Conservation (phyloP, 2,888 invertebrate species). For the Drosophila rubida region DNA sequence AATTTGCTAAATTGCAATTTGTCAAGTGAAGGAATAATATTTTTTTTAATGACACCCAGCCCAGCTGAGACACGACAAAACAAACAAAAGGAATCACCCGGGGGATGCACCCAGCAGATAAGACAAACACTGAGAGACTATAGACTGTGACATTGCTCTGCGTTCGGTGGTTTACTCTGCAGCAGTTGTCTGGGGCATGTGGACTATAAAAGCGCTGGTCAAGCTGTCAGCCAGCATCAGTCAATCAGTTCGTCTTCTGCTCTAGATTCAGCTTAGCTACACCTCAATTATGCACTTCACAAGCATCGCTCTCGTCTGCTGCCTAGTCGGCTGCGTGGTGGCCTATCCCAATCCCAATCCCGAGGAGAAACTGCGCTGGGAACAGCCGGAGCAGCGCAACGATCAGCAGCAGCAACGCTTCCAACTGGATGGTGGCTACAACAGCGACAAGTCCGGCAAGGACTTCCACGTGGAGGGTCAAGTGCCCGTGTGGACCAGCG, state of each 20-base stretch:
- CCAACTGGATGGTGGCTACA: constrained; percentile 45
- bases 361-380: constrained; percentile 1
- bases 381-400: not conserved
- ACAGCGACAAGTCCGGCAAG: constrained; percentile 53
- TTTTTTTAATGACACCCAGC: constrained; percentile 17
- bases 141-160: not conserved
- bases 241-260: constrained; percentile 17
- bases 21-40: constrained; percentile 13
- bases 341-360: constrained; percentile 35
- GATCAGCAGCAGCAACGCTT: constrained; percentile 27
- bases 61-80: not conserved
- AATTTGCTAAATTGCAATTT: constrained; percentile 14
- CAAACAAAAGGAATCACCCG: constrained; percentile 20
- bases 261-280: constrained; percentile 10
- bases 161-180: not conserved
- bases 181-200: not conserved
- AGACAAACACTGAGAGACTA: not conserved
- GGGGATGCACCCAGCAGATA: constrained; percentile 45
- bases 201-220: constrained; percentile 38
- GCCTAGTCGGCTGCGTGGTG: constrained; percentile 25
- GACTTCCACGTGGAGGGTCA: constrained; percentile 59
- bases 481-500: constrained; percentile 74
- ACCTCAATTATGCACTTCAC: constrained; percentile 34
- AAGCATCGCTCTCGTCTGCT: constrained; percentile 39
- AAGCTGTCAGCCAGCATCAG: constrained; percentile 23